These are phyloP conservation scores for Oryctolagus cuniculus DNA, from an alignment of 2,113 vertebrate species.

Conservation along the genomic window mOryCun1.1 NC_091439.1:126611001-126611500, in stretches of 20 bases:
- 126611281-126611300: background rate
- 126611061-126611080: background rate
- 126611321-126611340: background rate
- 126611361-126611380: background rate
- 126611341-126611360: background rate
- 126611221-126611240: background rate
- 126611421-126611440: background rate
- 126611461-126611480: background rate
- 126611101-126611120: background rate
- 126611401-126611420: background rate
- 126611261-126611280: background rate
- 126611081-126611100: background rate
- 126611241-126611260: background rate
- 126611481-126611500: background rate
- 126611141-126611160: background rate
- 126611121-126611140: background rate
- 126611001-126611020: background rate
- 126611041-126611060: background rate
- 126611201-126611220: background rate
- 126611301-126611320: background rate
- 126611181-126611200: background rate
- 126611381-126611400: background rate
- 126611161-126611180: background rate
- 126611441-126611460: background rate
- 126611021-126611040: background rate